Base-by-base conservation (phyloP, 2,888 invertebrate species). In the Yponomeuta plumbellus region DNA sequence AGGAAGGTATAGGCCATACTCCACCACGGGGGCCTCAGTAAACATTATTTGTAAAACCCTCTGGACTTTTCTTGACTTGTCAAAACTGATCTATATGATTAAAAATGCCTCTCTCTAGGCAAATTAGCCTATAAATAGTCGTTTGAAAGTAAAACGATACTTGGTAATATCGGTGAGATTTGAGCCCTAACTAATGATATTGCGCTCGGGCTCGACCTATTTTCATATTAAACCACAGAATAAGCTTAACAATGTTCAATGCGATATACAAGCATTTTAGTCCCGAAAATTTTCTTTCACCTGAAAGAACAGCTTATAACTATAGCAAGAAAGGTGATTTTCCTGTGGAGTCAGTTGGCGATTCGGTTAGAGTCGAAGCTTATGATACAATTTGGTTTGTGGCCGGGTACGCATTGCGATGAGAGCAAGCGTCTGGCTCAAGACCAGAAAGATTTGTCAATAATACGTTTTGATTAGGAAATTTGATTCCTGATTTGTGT, bases 321-420 rank as follows among this genome's bases (percentile, higher is more conserved):
- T 13, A 13, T 22, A 20, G 21, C 11, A 59, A 11, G 21, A 59
- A 59, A 11, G 59, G n/a, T 59, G 11, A 11, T 59, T 59, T 59
- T 23, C 21, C 11, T 21, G n/a, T 13, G 23, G 11, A 22, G n/a
- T n/a, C n/a, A 26, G 1, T 56, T 13, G 56, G n/a, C 64, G 1
- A 64, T 26, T 5, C 23, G 17, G 57, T 26, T 57, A 22, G 26
- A 74, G 74, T 71, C 72, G 66, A 70, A 74, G 79, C 77, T 80
- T 81, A 81, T 76, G 76, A 77, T 72, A 75, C 76, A 76, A 76
- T 76, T 76, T 79, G 75, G 76, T 75, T 72, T 78, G 78, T 77
- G 75, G 69, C 67, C 68, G 68, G 67, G 70, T 68, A 68, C 69
- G 67, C 67, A 72, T 61, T 68, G 69, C 74, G 73, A 78, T 77